Percentiles rank a stretch among this genome's conserved stretches.
Conservation (phyloP, 2,888 invertebrate genomes). For the Diadegma fenestrale region DNA sequence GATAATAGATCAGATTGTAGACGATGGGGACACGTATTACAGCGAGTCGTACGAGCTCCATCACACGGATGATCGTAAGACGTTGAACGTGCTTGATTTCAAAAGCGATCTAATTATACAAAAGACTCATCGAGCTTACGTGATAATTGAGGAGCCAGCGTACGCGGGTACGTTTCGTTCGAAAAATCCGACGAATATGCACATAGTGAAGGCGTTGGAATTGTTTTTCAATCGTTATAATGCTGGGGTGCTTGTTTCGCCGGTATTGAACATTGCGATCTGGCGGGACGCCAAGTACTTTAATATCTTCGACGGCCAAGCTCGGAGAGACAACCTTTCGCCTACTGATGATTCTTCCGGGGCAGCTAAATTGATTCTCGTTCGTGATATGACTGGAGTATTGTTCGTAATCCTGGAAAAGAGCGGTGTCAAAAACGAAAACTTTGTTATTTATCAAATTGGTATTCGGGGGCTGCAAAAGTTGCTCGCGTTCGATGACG, state of each 20-base stretch:
- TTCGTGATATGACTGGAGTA: constrained; percentile 76
- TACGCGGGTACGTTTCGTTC: constrained; percentile 81
- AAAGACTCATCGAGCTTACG: constrained; percentile 73
- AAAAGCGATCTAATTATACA: constrained; percentile 74
- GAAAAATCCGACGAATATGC: constrained; percentile 76
- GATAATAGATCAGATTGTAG: constrained; percentile 81
- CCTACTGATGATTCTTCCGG: constrained; percentile 46
- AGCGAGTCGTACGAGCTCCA: constrained; percentile 78
- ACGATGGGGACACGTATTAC: constrained; percentile 82
- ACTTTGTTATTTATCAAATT: constrained; percentile 78
- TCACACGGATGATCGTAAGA: constrained; percentile 75
- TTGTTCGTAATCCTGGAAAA: constrained; percentile 80
- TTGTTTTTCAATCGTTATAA: constrained; percentile 78
- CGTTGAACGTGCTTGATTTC: constrained; percentile 76
- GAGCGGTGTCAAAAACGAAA: constrained; percentile 78
- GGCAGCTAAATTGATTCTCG: constrained; percentile 79
- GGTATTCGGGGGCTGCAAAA: constrained; percentile 70
- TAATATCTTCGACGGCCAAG: constrained; percentile 81
- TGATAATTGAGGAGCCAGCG: constrained; percentile 78
- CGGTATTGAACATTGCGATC: constrained; percentile 78
- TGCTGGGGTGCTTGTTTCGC: constrained; percentile 78
- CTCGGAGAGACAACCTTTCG: constrained; percentile 74
- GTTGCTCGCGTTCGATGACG: constrained; percentile 63
- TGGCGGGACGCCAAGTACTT: constrained; percentile 77
- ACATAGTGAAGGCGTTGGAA: constrained; percentile 79